Conservation (phyloP, 2,113 vertebrate genomes). For the Paramisgurnus dabryanus region DNA sequence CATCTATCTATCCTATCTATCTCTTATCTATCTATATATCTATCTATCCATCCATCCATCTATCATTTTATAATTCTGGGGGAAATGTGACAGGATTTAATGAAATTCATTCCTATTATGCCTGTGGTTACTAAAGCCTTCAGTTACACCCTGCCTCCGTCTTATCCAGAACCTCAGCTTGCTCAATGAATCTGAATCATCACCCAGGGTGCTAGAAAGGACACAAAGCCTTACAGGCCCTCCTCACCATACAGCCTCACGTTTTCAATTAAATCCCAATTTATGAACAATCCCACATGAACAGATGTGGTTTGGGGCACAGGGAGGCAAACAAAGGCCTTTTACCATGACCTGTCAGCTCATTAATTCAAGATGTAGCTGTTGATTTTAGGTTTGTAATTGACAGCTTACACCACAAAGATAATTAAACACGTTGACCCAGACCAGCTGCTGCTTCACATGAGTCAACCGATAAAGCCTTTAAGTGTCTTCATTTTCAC, state of each 20-base stretch:
- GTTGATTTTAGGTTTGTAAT: conserved; percentile 44
- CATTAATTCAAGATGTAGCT: conserved; percentile 49
- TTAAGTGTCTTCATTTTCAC: neutral
- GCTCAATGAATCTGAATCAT: conserved; percentile 17
- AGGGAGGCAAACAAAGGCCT: conserved; percentile 27
- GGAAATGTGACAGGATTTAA: neutral
- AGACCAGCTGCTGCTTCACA: conserved; percentile 33
- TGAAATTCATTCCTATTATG: neutral
- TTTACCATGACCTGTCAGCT: conserved; percentile 30
- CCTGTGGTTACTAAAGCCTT: conserved; percentile 1
- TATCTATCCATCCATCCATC: neutral
- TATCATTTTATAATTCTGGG: neutral
- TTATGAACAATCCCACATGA: conserved; percentile 32
- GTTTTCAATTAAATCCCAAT: conserved; percentile 44
- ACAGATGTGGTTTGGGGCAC: conserved; percentile 42
- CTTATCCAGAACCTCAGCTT: conserved; percentile 4
- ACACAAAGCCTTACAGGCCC: conserved; percentile 19
- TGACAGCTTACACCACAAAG: conserved; percentile 38
- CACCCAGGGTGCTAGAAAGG: neutral
- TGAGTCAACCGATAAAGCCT: neutral
- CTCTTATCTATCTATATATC: neutral
- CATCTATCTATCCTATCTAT: no score
- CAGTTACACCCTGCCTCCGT: neutral
- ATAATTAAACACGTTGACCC: conserved; percentile 38
- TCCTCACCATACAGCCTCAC: conserved; percentile 19